Base-by-base conservation (phyloP, 2,797 vertebrate species). In the Leptatherina wallacei region DNA sequence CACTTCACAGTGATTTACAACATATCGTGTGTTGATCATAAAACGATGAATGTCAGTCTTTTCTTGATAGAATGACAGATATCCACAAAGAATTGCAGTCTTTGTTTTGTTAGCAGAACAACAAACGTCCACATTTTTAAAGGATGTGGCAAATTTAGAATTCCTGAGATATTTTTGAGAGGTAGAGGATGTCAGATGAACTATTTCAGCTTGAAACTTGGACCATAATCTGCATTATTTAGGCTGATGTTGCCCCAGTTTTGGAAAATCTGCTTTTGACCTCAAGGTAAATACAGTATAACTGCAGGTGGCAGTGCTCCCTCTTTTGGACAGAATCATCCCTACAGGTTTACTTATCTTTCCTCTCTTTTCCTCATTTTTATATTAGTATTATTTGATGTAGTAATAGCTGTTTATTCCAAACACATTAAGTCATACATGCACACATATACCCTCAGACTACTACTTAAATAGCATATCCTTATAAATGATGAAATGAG, bases 1-100 rank as follows among this genome's bases (percentile, higher is more conserved):
- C 87, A 87, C 85, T 93, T 92, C 87, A 89, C 87, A 91, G 75
- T 13, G 47, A 84, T 91, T 91, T 88, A 83, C 84, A 78, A 69
- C 55, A 73, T 61, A 71, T 76, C 72, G 73, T 52, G 85, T 86
- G 83, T 77, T 69, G 71, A 77, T 72, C 61, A 49, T 58, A 60
- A 80, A 73, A 82, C 71, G 60, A 73, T 76, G 16, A 67, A 78
- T 71, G 81, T 67, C 47, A 63, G 76, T 35, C 66, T 58, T 58
- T 63, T 80, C 66, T 75, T 78, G 88, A 89, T 85, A 14, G 88
- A 91, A 66, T 87, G 87, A 75, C 91, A 89, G 85, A 90, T 85
- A 90, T 85, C 85, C 77, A 88, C 89, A 88, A 89, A 90, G 79
- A 85, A 75, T 71, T 69, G 67, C 30, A 20, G 44, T 79, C 78